Evolutionary conservation across 92 coral and sea anemone genomes (phyloP).

Genomic region (Heteractis magnifica): DNA sequence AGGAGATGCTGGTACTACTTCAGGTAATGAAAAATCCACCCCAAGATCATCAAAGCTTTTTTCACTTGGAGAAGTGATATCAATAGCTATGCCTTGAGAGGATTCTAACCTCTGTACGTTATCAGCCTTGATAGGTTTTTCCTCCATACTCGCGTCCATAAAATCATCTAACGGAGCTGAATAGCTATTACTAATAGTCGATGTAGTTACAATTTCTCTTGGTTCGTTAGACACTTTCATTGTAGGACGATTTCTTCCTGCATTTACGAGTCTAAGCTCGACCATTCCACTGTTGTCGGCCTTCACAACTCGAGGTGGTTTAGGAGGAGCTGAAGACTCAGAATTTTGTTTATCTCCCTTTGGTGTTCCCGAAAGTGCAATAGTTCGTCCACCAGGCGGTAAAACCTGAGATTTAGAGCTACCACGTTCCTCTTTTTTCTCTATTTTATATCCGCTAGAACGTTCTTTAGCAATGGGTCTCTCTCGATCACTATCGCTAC

Average conservation of each 20-base stretch:
- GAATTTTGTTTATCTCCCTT: constrained; percentile 26
- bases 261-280: constrained; percentile 70
- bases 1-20: constrained; percentile 78
- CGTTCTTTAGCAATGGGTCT: constrained; percentile 12
- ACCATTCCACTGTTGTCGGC: constrained; percentile 74
- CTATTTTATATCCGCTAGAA: constrained; percentile 9
- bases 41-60: constrained; percentile 80
- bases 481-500: constrained; percentile 11
- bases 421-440: constrained; percentile 19
- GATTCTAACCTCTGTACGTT: constrained; percentile 27
- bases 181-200: constrained; percentile 36
- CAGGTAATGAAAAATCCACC: constrained; percentile 84
- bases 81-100: constrained; percentile 39
- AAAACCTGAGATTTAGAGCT: neutral
- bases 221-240: constrained; percentile 49
- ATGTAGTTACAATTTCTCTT: constrained; percentile 37
- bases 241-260: constrained; percentile 35
- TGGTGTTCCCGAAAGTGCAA: constrained; percentile 46
- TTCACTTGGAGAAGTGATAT: constrained; percentile 75
- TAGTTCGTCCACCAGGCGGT: constrained; percentile 25
- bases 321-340: constrained; percentile 38
- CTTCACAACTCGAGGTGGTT: constrained; percentile 74
- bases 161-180: constrained; percentile 48
- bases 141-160: constrained; percentile 47
- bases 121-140: constrained; percentile 45